These are phyloP conservation scores for Acrossocheilus fasciatus DNA, from an alignment of 2,797 vertebrate species.

Conservation along the genomic window DNA sequence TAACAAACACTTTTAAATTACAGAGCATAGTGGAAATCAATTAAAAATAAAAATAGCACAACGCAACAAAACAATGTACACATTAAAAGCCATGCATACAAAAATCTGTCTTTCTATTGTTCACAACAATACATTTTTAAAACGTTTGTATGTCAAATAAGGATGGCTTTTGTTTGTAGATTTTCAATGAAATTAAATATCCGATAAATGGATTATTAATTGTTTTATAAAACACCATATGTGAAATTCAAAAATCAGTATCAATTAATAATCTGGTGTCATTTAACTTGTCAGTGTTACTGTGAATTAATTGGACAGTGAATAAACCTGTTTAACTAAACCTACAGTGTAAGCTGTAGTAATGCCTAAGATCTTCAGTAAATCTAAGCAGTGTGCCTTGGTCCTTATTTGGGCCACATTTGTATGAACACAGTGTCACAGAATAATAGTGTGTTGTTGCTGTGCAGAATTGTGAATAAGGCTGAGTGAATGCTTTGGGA, in stretches of 20 bases:
- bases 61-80: not conserved
- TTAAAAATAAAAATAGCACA: not conserved
- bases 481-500: conserved; percentile 63
- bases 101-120: not conserved
- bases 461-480: conserved; percentile 49
- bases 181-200: not conserved
- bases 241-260: not conserved
- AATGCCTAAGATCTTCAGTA: not conserved
- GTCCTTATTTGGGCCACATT: not conserved
- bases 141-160: not conserved
- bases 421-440: not conserved
- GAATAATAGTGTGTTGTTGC: conserved; percentile 18
- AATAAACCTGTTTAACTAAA: not conserved
- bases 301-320: not conserved
- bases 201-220: not conserved
- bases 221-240: not conserved
- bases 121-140: not conserved
- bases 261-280: not conserved
- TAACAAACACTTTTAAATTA: not conserved
- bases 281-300: not conserved
- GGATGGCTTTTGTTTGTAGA: not conserved
- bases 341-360: not conserved
- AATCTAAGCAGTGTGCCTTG: not conserved
- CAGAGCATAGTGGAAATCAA: not conserved
- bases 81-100: too few relatives aligned